phyloP scores from a whole-genome alignment of 2,888 invertebrate genomes.

The Acrobasis consociella region DNA sequence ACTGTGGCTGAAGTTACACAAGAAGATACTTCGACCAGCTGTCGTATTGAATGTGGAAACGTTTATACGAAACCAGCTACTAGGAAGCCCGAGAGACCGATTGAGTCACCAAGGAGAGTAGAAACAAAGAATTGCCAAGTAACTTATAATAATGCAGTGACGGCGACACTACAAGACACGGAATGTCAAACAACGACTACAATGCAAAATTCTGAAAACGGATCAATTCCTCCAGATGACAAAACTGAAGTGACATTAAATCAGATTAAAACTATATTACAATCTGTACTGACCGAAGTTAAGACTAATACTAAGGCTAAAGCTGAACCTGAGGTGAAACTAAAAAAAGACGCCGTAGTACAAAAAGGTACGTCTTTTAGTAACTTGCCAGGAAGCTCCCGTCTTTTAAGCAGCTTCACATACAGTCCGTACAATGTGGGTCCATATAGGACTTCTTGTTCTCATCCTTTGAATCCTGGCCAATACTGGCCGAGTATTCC shows the following conservation, averaged over 20 bases:
- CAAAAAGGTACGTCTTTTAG: slow-evolving; percentile 59
- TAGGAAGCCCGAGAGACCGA: slow-evolving; percentile 29
- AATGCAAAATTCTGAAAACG: slow-evolving; percentile 38
- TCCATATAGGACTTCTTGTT: slow-evolving; percentile 50
- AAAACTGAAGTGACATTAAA: slow-evolving; percentile 63
- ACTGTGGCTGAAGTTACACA: slow-evolving; percentile 29
- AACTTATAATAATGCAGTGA: slow-evolving; percentile 44
- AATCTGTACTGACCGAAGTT: slow-evolving; percentile 65
- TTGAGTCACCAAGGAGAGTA: slow-evolving; percentile 28
- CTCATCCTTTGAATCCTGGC: slow-evolving; percentile 45
- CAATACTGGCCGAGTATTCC: slow-evolving; percentile 41
- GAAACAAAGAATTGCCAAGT: slow-evolving; percentile 26
- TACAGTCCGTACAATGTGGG: slow-evolving; percentile 57
- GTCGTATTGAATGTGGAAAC: slow-evolving; percentile 52
- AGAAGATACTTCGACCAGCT: slow-evolving; percentile 43
- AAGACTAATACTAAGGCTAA: slow-evolving; percentile 54
- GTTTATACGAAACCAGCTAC: slow-evolving; percentile 45
- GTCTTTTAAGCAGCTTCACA: slow-evolving; percentile 55
- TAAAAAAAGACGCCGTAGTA: slow-evolving; percentile 59
- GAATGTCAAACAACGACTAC: slow-evolving; percentile 51
- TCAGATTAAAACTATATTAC: slow-evolving; percentile 68
- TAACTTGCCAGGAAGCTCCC: slow-evolving; percentile 50
- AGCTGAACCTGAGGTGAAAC: slow-evolving; percentile 36
- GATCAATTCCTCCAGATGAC: slow-evolving; percentile 35
- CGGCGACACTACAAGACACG: slow-evolving; percentile 40